Percentiles rank a stretch among this genome's conserved stretches.
phyloP scores from a whole-genome alignment of 2,797 vertebrate genomes.

The Anguilla megastoma region DNA sequence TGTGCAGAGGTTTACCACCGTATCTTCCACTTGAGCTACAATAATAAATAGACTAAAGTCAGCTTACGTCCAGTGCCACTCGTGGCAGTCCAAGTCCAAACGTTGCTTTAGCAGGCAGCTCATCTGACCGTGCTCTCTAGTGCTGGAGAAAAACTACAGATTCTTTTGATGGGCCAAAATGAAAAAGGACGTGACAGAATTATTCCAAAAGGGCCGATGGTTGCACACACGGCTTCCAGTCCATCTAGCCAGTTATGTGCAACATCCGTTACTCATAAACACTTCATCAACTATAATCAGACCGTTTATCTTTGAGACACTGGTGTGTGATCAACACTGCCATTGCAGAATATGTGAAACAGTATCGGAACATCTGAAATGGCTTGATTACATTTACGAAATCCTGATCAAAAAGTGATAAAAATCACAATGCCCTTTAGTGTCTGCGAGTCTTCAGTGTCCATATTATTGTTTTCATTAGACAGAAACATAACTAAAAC shows the following conservation, averaged over 20 bases:
- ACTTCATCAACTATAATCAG: conserved; percentile 65
- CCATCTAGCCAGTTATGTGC: conserved; percentile 71
- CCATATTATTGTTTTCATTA: background rate
- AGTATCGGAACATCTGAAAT: conserved; percentile 15
- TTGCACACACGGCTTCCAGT: conserved; percentile 56
- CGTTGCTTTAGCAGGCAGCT: background rate
- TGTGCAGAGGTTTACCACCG: conserved; percentile 67
- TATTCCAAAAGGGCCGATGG: conserved; percentile 22
- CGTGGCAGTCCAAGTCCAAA: conserved; percentile 25
- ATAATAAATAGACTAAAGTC: conserved; percentile 67
- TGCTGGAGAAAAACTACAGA: conserved; percentile 4
- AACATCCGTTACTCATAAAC: conserved; percentile 76
- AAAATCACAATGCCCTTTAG: background rate
- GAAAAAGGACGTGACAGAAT: background rate
- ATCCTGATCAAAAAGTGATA: background rate
- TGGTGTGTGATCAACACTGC: conserved; percentile 72
- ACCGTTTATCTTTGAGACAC: conserved; percentile 75
- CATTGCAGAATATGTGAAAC: conserved; percentile 39
- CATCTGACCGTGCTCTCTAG: background rate
- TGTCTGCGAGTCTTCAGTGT: background rate
- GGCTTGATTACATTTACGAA: background rate
- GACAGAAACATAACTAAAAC: background rate
- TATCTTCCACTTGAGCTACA: conserved; percentile 70
- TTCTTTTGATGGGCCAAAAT: background rate
- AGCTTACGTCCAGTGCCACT: conserved; percentile 39